Evolutionary conservation across 2,888 invertebrate species (phyloP), one percentile per base, ranked within the genome.

Genomic region (Mythimna lalbum): DNA sequence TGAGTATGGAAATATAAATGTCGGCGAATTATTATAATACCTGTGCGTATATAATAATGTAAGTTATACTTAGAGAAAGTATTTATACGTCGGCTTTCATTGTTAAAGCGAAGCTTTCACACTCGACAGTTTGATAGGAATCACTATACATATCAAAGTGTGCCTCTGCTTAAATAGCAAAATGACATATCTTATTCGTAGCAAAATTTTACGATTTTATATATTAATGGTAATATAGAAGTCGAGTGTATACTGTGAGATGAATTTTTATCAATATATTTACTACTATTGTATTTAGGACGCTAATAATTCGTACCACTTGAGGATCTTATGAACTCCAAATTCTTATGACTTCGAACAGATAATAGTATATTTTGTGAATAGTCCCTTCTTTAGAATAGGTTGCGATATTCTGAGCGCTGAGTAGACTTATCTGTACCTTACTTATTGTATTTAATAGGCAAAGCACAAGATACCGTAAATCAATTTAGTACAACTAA

Each of bases 101-200:
- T 90, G 94, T 93, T 92, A 86, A 93, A 93, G 93, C 92, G 89
- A 90, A 89, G 94, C 94, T 94, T 93, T 91, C 90, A 90, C 89
- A 88, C 88, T 89, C 81, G 83, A 87, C 88, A 85, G 88, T 87
- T 89, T 84, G 86, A 86, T 84, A 86, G 87, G 65, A 55, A 91
- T 91, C 93, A 93, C 92, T 90, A 92, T 92, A 95, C 95, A 96
- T 96, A 96, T 96, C 95, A 94, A 94, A 88, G 94, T 95, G 95
- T 96, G 95, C 95, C 95, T 96, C 94, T 93, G 95, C 95, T 95
- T 95, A 77, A 89, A 94, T 94, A 95, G 95, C 92, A 93, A 93
- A 90, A 89, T 88, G 91, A 95, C 94, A 95, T 95, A 95, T 95
- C 95, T 92, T 93, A 90, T 93, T 90, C 87, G 90, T 95, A 94